Base-by-base conservation (phyloP, 1,140 invertebrate genomes). In the Neodiprion pinetum region DNA sequence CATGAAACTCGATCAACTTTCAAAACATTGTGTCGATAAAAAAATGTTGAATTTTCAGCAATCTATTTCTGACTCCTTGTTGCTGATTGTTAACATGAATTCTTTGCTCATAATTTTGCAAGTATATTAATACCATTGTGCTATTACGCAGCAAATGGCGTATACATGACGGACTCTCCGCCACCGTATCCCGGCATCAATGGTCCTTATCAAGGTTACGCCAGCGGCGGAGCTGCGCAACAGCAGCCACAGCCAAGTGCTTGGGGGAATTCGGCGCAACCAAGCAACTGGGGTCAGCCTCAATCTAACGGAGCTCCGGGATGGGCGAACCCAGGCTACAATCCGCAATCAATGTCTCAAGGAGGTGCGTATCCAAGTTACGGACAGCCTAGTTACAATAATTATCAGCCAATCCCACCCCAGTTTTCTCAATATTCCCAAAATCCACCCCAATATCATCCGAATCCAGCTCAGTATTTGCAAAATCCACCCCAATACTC, bases 151-250 rank as follows among this genome's bases (percentile, higher is more conserved):
- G 94, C 94, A 50, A 95, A 96, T 84, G 93, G 93, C 67, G 96
- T 99, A 7, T 99, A 93, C 82, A 96, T 97, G 91, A 96, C 94
- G 9, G 94, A 96, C 82, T 95, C 93, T 82, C 97, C 97, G n/a
- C 97, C 97, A 73, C 97, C 97, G 0, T 99, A 99, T 89, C 96
- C 97, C 67, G 97, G 97, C 67, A 94, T 98, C 78, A 90, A 89
- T 74, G 81, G 86, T 7, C 82, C 86, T 11, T 90, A 91, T 75
- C 85, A 86, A 70, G 88, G 86, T 17, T 88, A 89, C 74, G 85
- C 88, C 23, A 86, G 76, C 12, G 80, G 82, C 28, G 84, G 79
- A 17, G 67, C 75, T 79, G 80, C 82, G 9, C 80, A 84, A 48
- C 81, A 78, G 73, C 81, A 65, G 17, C 71, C 47, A 12, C 77